Percentiles rank a stretch among this genome's conserved stretches.
phyloP scores from a whole-genome alignment of 2,113 vertebrate species.

The Prochilodus magdalenae region DNA sequence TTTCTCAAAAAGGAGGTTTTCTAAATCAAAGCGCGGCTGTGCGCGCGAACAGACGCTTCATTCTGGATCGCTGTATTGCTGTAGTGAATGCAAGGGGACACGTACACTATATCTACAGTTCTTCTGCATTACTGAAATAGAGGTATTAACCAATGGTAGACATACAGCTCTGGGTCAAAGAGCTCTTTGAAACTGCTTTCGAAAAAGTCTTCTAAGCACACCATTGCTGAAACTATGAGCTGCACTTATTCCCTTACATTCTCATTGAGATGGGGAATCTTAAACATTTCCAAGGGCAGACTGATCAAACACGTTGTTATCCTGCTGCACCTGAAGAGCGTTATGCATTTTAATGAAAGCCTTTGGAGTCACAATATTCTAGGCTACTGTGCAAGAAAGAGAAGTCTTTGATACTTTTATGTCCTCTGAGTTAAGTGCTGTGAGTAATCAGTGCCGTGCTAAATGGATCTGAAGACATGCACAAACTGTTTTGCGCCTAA shows the following conservation, averaged over 20 bases:
- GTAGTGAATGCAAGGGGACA: conserved; percentile 23
- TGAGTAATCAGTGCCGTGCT: not conserved
- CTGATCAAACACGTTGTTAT: conserved; percentile 52
- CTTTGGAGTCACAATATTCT: conserved; percentile 41
- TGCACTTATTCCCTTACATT: conserved; percentile 36
- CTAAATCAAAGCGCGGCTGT: conserved; percentile 8
- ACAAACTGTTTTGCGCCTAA: not conserved
- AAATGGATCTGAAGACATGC: not conserved
- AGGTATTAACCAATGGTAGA: not conserved
- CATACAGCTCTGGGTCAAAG: not conserved
- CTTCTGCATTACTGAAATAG: not conserved
- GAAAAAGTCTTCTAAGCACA: too few species aligned
- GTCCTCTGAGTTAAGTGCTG: not conserved
- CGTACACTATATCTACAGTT: not conserved
- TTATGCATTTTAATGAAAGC: conserved; percentile 57
- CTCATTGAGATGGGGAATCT: conserved; percentile 14
- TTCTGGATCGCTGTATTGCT: not conserved
- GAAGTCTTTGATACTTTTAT: not conserved
- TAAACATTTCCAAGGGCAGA: conserved; percentile 32
- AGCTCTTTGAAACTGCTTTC: too few species aligned
- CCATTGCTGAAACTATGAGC: conserved; percentile 39
- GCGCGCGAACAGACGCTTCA: conserved; percentile 8
- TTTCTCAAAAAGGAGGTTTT: conserved; percentile 10
- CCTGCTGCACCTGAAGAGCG: conserved; percentile 52
- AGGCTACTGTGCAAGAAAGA: conserved; percentile 39